phyloP scores from a whole-genome alignment of 2,888 invertebrate species.

The Scaptodrosophila latifasciaeformis region DNA sequence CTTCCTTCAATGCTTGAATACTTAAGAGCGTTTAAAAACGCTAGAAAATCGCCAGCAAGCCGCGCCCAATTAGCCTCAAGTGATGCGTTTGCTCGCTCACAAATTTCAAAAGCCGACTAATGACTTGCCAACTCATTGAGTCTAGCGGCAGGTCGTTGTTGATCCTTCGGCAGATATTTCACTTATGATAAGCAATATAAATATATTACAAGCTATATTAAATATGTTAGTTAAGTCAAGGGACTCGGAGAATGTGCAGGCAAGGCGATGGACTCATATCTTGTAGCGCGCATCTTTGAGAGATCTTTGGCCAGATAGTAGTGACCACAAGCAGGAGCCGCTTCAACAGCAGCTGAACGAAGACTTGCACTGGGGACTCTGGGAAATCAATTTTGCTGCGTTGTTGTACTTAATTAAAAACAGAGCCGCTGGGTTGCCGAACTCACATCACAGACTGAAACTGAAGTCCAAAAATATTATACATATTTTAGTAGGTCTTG shows the following conservation, averaged over 20 bases:
- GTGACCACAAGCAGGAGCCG: conserved; percentile 9
- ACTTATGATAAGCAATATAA: conserved; percentile 43
- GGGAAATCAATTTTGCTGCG: conserved; percentile 66
- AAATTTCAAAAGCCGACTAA: conserved; percentile 38
- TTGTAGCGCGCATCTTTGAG: conserved; percentile 47
- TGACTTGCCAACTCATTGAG: conserved; percentile 49
- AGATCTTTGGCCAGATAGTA: conserved; percentile 48
- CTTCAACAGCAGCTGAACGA: conserved; percentile 1
- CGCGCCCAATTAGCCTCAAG: not conserved
- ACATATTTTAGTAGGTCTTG: conserved; percentile 31
- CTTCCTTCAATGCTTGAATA: not conserved
- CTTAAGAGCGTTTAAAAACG: conserved; percentile 8
- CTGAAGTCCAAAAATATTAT: conserved; percentile 8
- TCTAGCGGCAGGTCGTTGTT: not conserved
- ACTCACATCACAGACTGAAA: not conserved
- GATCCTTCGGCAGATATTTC: conserved; percentile 42
- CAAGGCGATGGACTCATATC: conserved; percentile 30
- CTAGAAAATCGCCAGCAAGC: conserved; percentile 14
- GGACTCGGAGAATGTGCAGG: not conserved
- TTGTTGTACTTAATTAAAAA: conserved; percentile 66
- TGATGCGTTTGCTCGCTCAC: conserved; percentile 9
- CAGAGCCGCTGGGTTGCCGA: not conserved
- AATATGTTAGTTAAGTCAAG: conserved; percentile 27
- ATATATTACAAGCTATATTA: conserved; percentile 60
- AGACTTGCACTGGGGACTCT: conserved; percentile 11